Percentiles rank a stretch among this genome's conserved stretches.
Conservation (phyloP, 2,888 invertebrate species). For the Chrysotoxum bicinctum region DNA sequence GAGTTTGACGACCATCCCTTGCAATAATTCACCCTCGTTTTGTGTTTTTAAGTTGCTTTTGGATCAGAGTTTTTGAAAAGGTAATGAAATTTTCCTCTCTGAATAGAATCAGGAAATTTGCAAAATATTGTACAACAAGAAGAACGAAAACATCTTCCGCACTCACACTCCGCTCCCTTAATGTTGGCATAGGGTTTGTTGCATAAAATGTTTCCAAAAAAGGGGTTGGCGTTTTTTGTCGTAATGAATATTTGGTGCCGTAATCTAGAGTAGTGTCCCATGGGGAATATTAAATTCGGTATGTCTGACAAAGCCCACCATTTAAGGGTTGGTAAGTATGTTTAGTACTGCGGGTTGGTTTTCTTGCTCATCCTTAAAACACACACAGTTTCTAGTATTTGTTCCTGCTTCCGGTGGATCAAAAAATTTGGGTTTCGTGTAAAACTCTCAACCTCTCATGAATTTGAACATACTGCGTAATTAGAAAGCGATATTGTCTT, state of each 20-base stretch:
- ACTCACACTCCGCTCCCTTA: not conserved
- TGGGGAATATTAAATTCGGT: slow-evolving; percentile 58
- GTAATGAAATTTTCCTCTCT: slow-evolving; percentile 66
- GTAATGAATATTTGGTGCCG: slow-evolving; percentile 15
- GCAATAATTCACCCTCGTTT: slow-evolving; percentile 50
- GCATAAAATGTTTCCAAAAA: slow-evolving; percentile 27
- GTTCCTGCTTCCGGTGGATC: slow-evolving; percentile 2
- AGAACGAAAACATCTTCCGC: slow-evolving; percentile 28
- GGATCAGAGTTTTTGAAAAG: slow-evolving; percentile 4
- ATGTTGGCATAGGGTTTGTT: slow-evolving; percentile 23
- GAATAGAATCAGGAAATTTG: slow-evolving; percentile 63
- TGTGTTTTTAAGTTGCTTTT: slow-evolving; percentile 12
- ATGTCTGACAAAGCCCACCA: slow-evolving; percentile 12
- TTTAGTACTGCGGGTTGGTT: slow-evolving; percentile 6
- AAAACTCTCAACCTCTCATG: slow-evolving; percentile 3
- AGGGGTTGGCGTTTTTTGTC: slow-evolving; percentile 46
- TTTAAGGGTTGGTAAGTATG: slow-evolving; percentile 38
- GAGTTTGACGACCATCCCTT: not conserved
- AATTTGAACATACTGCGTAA: slow-evolving; percentile 29
- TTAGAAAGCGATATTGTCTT: slow-evolving; percentile 45
- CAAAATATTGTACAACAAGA: slow-evolving; percentile 51
- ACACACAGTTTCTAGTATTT: not conserved
- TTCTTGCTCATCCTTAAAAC: slow-evolving; percentile 4
- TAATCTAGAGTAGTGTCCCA: slow-evolving; percentile 47
- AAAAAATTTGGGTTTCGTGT: not conserved